Evolutionary conservation across 2,113 vertebrate species (phyloP), one percentile per base, ranked within the genome.

Genomic region (Puffinus mauretanicus): DNA sequence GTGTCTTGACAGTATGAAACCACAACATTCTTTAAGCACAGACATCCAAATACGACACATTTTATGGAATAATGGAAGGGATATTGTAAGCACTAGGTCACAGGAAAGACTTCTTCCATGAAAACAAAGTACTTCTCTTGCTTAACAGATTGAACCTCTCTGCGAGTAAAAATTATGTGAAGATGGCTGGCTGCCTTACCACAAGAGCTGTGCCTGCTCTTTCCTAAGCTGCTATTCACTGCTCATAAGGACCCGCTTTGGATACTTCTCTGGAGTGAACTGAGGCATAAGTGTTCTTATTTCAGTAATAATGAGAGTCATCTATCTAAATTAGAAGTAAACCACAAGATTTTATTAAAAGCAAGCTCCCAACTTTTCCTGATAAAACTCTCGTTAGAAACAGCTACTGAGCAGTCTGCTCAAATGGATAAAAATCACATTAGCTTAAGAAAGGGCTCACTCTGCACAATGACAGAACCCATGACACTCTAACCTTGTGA

Each of bases 401-500:
- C 47, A 61, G 76, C 51, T 83, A 54, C 38, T 34, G 71, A 62
- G 46, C 54, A 73, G 67, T 36, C 71, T 69, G 61, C 25, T 91
- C 47, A 79, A 93, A 86, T 8, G 34, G 57, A 36, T 61, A 86
- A 86, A 78, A 76, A 76, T 26, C 54, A 64, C 40, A 24, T 46
- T 46, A 82, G 32, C 76, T 89, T 62, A 78, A 54, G 75, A 72
- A 81, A 24, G 10, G 12, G 26, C 36, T 88, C 49, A 29, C 36
- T 21, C 44, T 77, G 40, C 73, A 78, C 38, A 91, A 64, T 4
- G 44, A 71, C 36, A 93, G 60, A 80, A 86, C 0, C 6, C 13
- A 66, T 1, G 0, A 51, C 0, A 0, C 83, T 90, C 26, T 49
- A 86, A 70, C 32, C 54, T 62, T 34, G 16, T 42, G 66, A 71